Conservation (phyloP, 2,888 invertebrate species). For the Myopa tessellatipennis region DNA sequence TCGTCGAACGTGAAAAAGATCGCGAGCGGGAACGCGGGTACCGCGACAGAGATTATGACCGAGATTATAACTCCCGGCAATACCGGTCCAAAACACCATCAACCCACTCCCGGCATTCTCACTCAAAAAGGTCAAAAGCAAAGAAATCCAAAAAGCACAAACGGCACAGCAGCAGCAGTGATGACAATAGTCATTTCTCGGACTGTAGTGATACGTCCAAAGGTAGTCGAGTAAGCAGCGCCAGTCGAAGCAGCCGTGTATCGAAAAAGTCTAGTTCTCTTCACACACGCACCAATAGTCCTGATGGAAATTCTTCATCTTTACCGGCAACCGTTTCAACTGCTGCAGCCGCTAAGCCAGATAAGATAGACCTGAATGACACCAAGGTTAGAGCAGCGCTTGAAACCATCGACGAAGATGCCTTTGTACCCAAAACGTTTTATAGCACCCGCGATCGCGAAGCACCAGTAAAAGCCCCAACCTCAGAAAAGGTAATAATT, state of each 20-base stretch:
- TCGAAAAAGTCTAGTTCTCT: conserved; percentile 55
- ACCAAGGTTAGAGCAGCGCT: conserved; percentile 69
- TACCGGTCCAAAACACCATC: conserved; percentile 55
- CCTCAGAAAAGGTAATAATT: conserved; percentile 73
- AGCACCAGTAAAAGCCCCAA: conserved; percentile 64
- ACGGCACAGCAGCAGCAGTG: conserved; percentile 58
- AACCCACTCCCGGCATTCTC: conserved; percentile 42
- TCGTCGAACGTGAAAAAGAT: conserved; percentile 36
- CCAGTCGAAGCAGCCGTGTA: conserved; percentile 52
- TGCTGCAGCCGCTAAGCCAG: conserved; percentile 45
- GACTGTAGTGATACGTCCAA: conserved; percentile 45
- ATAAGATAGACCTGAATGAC: conserved; percentile 55
- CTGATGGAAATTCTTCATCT: conserved; percentile 54
- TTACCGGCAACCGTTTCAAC: conserved; percentile 34
- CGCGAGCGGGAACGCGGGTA: conserved; percentile 41
- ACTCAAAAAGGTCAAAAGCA: conserved; percentile 59
- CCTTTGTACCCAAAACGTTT: conserved; percentile 74
- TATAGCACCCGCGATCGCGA: conserved; percentile 72
- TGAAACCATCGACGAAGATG: conserved; percentile 79
- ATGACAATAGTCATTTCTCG: conserved; percentile 57
- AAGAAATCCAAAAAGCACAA: conserved; percentile 60
- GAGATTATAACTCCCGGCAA: conserved; percentile 46
- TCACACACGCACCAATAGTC: conserved; percentile 54
- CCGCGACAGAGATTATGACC: conserved; percentile 35
- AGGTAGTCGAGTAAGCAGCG: conserved; percentile 32